These are phyloP conservation scores for Psephotus haematonotus DNA, from an alignment of 2,113 vertebrate genomes.

Conservation along the genomic window DNA sequence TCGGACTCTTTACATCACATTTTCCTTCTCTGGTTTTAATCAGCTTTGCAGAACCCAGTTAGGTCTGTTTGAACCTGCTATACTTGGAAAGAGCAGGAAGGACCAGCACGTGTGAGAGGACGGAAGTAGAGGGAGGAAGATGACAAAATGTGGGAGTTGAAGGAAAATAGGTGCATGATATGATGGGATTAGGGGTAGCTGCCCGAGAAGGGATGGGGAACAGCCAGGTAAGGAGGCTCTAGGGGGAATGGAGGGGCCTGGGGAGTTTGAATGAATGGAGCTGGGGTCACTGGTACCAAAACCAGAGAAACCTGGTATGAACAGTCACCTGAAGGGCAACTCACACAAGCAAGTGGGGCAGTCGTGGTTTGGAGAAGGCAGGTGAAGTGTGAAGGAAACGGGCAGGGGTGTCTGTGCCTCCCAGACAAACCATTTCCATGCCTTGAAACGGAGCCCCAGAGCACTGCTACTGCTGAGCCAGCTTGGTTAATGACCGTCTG, in stretches of 20 bases:
- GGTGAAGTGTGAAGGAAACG: neutral
- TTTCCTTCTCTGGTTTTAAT: neutral
- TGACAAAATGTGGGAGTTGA: neutral
- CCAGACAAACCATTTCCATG: neutral
- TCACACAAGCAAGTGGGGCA: neutral
- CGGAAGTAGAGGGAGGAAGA: neutral
- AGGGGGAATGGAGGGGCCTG: neutral
- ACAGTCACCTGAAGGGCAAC: neutral
- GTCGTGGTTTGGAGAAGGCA: neutral
- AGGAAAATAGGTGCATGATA: neutral
- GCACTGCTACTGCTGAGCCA: neutral
- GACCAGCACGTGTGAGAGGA: neutral
- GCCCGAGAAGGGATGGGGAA: neutral
- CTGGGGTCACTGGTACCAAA: neutral
- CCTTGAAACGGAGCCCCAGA: neutral
- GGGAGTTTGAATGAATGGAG: neutral
- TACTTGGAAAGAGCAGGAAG: neutral
- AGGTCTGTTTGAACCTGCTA: neutral
- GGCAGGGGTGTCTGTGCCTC: neutral
- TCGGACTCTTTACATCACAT: neutral
- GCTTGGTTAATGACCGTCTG: neutral
- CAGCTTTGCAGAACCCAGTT: neutral
- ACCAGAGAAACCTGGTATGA: neutral
- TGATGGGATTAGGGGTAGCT: neutral
- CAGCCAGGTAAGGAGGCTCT: neutral